These are phyloP conservation scores for Dolichotis patagonum DNA, from an alignment of 2,113 vertebrate species.

Conservation along the genomic window DNA sequence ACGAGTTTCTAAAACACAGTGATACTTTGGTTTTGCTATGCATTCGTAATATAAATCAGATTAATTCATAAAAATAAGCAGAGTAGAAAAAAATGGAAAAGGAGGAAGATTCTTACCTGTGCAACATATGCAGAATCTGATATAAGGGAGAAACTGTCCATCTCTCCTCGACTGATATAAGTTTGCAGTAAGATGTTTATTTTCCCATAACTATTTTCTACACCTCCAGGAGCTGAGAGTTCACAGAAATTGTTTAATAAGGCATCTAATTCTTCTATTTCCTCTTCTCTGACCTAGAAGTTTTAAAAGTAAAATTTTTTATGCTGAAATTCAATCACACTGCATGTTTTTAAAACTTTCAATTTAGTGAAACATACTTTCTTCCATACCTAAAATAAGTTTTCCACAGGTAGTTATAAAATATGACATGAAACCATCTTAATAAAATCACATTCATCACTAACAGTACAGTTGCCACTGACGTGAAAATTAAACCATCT, in stretches of 20 bases:
- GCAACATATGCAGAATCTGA: conserved; percentile 98
- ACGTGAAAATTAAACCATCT: conserved; percentile 88
- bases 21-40: background rate
- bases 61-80: conserved; percentile 11
- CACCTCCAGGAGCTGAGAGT: conserved; percentile 94
- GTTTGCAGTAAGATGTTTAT: conserved; percentile 99
- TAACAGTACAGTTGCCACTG: conserved; percentile 87
- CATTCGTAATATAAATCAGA: background rate
- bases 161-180: conserved; percentile 96
- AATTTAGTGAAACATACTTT: conserved; percentile 30
- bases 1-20: conserved; percentile 34
- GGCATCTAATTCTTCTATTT: conserved; percentile 95
- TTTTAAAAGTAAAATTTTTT: conserved; percentile 78
- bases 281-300: conserved; percentile 96
- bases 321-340: conserved; percentile 75
- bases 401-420: conserved; percentile 77
- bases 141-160: conserved; percentile 98
- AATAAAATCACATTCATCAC: conserved; percentile 86
- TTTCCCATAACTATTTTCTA: conserved; percentile 98
- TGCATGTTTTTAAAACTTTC: conserved; percentile 54
- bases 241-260: conserved; percentile 93
- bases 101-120: conserved; percentile 89
- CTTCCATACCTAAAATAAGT: conserved; percentile 25
- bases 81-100: conserved; percentile 28
- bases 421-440: conserved; percentile 84